These are phyloP conservation scores for Scleropages formosus DNA, from an alignment of 2,797 vertebrate genomes.

Conservation along the genomic window DNA sequence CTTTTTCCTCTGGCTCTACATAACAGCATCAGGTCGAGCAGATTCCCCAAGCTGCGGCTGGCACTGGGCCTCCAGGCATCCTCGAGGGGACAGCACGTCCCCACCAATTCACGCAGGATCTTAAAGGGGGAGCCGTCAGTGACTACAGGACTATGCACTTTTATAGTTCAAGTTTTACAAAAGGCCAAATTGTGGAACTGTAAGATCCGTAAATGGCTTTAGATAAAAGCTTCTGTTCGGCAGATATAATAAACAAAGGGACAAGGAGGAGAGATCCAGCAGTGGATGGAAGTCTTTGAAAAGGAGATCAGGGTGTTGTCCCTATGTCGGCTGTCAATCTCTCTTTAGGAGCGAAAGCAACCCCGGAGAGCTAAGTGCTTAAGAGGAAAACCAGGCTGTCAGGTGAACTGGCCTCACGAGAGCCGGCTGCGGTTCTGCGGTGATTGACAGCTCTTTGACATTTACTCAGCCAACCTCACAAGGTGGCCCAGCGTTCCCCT, in stretches of 20 bases:
- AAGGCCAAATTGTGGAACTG: too few species aligned
- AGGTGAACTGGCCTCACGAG: conserved; percentile 57
- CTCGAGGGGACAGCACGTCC: too few species aligned
- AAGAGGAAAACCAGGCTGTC: conserved; percentile 60
- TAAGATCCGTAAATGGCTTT: not conserved
- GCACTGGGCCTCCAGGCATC: too few species aligned
- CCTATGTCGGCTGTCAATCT: conserved; percentile 3
- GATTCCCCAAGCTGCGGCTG: too few species aligned
- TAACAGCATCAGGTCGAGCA: too few species aligned
- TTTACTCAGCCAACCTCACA: conserved; percentile 60
- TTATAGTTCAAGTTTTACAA: too few species aligned
- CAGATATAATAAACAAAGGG: not conserved
- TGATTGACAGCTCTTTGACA: conserved; percentile 67
- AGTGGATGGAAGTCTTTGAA: conserved; percentile 4
- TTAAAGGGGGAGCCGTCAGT: conserved; percentile 5
- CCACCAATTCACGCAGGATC: not conserved
- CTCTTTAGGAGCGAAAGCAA: conserved; percentile 32
- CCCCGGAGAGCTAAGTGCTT: conserved; percentile 22
- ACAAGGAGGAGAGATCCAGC: too few species aligned
- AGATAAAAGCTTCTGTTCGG: not conserved
- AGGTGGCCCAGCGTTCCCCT: conserved; percentile 51
- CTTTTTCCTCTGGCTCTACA: too few species aligned
- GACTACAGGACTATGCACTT: not conserved
- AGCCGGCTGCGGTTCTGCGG: conserved; percentile 47
- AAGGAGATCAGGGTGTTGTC: not conserved